A percentile compares a stretch with the other conserved stretches of the same genome.
Conservation (phyloP, 2,113 vertebrate genomes). For the Bagarius yarrelli region DNA sequence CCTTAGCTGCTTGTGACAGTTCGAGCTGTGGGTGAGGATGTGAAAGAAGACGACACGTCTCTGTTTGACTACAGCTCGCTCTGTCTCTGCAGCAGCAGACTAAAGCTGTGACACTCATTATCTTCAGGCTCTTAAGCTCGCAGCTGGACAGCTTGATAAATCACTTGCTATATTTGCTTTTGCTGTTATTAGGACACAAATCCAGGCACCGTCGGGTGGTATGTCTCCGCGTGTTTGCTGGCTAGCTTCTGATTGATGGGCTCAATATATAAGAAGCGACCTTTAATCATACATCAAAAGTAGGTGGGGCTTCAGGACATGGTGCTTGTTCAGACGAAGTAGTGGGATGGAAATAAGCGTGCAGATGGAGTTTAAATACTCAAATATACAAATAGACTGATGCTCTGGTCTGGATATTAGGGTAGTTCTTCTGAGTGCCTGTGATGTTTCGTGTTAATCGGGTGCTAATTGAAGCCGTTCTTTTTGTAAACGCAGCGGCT, state of each 20-base stretch:
- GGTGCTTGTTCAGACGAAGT: background rate
- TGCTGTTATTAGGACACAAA: conserved; percentile 61
- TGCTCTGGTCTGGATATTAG: background rate
- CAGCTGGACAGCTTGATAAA: conserved; percentile 54
- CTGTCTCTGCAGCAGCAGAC: conserved; percentile 7
- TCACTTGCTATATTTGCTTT: conserved; percentile 59
- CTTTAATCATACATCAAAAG: conserved; percentile 53
- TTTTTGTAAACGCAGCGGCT: background rate
- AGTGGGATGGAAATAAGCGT: background rate
- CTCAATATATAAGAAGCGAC: conserved; percentile 56
- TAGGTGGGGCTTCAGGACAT: conserved; percentile 20
- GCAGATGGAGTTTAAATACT: background rate
- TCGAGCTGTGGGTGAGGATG: background rate
- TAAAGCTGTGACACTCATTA: conserved; percentile 51
- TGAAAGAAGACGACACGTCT: conserved; percentile 6
- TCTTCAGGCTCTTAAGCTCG: conserved; percentile 37
- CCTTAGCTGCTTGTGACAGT: conserved; percentile 6
- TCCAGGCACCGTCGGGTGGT: conserved; percentile 50
- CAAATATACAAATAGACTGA: background rate
- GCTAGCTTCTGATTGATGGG: conserved; percentile 52
- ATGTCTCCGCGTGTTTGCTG: conserved; percentile 53
- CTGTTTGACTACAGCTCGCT: background rate
- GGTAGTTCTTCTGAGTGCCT: background rate
- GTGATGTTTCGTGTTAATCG: background rate
- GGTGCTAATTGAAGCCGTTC: background rate